Percentiles rank a stretch among this genome's conserved stretches.
Conservation (phyloP, 2,888 invertebrate genomes). For the Archips xylosteana region DNA sequence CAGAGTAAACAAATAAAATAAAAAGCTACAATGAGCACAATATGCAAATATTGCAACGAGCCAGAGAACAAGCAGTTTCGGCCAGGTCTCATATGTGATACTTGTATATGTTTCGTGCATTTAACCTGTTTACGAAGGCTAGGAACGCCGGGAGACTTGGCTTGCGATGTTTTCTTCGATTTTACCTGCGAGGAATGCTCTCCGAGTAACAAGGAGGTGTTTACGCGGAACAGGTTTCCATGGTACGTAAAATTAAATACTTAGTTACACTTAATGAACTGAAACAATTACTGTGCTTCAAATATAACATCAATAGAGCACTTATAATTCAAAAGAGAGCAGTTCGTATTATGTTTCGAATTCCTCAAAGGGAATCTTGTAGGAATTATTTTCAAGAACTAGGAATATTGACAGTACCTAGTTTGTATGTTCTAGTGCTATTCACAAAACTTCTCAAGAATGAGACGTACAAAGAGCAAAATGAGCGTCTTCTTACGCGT, state of each 20-base stretch:
- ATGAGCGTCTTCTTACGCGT: too few relatives aligned
- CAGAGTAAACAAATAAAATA: neutral
- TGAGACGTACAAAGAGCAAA: too few relatives aligned
- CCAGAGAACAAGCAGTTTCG: conserved; percentile 81
- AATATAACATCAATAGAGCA: too few relatives aligned
- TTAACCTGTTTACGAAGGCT: conserved; percentile 87
- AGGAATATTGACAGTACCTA: too few relatives aligned
- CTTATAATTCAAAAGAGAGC: too few relatives aligned
- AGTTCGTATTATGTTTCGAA: too few relatives aligned
- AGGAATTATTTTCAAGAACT: neutral
- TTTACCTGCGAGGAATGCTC: conserved; percentile 89
- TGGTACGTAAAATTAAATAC: conserved; percentile 80
- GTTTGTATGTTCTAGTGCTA: too few relatives aligned
- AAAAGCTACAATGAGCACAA: conserved; percentile 45
- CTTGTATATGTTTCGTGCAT: conserved; percentile 87
- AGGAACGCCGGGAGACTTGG: conserved; percentile 89
- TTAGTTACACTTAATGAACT: neutral
- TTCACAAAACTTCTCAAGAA: too few relatives aligned
- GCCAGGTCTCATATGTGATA: conserved; percentile 87
- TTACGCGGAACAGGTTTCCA: conserved; percentile 88
- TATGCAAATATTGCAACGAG: conserved; percentile 86
- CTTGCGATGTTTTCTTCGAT: conserved; percentile 91
- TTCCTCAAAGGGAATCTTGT: neutral
- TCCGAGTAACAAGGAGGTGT: conserved; percentile 81
- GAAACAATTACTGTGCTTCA: too few relatives aligned